Evolutionary conservation across 23 tunicate species (phyloP), one percentile per base, ranked within the genome.

Genomic region (Halocynthia roretzi): DNA sequence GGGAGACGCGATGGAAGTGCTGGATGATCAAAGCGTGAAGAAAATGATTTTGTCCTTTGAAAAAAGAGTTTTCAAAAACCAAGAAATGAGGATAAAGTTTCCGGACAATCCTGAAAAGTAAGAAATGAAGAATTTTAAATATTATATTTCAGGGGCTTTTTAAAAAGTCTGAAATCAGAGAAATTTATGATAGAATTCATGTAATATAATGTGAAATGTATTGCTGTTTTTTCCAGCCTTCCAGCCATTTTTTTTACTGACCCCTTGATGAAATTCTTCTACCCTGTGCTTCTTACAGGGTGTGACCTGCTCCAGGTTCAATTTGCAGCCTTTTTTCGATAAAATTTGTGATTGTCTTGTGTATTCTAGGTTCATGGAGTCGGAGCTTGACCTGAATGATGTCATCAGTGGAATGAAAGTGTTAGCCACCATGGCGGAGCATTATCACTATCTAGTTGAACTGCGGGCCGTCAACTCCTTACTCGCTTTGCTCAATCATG

Each of bases 41-140:
- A 94, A 94, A 67, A 77, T 94, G 31, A 85, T 94, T 53, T 66
- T 88, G 6, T 77, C 95, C 17, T 94, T 94, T 60, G 99, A 94
- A 61, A 94, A 94, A 62, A 81, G 93, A 48, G 87, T 86, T 50
- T 70, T 75, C 6, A 94, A 77, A 72, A 94, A 94, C 77, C 99
- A 94, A 62, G 95, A 94, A 75, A 88, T 87, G 99, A 64, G 99
- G 60, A 94, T 94, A 9, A 94, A 94, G 56, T 88, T 84, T 62
- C 85, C 95, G 5, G 91, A 94, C 70, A 88, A 78, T 61, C 99
- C 99, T 15, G 99, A 88, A 61, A 88, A 89, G 61, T 31, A 31
- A 0, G 44, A 0, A 31, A 31, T 31, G 44, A 31, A 31, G 44
- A 31, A 4, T 14, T 17, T 21, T 68, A 49, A 68, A 68, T 68